Evolutionary conservation across 2,113 vertebrate species (phyloP).

Genomic region (Dasyurus viverrinus): DNA sequence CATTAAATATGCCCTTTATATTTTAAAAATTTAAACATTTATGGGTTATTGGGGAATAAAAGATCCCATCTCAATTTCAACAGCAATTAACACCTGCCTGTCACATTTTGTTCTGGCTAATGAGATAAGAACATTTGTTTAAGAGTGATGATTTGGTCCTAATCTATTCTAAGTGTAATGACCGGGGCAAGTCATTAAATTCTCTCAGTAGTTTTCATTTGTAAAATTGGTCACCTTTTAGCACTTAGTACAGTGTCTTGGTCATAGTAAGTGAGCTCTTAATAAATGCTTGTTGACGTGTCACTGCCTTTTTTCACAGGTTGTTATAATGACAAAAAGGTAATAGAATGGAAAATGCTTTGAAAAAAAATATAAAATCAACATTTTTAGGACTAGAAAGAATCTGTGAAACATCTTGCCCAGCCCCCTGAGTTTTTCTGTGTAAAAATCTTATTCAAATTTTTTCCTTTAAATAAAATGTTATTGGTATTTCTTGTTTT

Average conservation of each 20-base stretch:
- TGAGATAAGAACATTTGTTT: neutral
- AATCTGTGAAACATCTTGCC: neutral
- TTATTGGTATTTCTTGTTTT: neutral
- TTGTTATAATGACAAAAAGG: neutral
- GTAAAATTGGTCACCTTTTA: neutral
- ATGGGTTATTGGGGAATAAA: neutral
- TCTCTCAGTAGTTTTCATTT: neutral
- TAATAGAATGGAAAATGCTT: neutral
- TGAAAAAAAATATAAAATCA: neutral
- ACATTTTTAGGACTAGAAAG: neutral
- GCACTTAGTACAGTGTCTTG: neutral
- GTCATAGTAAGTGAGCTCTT: neutral
- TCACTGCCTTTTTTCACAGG: neutral
- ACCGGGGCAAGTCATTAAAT: neutral
- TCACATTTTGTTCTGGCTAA: neutral
- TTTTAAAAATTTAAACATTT: neutral
- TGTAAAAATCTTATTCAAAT: neutral
- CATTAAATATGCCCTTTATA: neutral
- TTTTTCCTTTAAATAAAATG: neutral
- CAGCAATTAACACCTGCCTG: neutral
- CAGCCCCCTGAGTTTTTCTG: neutral
- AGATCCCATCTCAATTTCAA: neutral
- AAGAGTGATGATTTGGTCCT: neutral
- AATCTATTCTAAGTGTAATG: neutral
- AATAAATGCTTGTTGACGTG: neutral